These are phyloP conservation scores for Orycteropus afer DNA, from an alignment of 2,113 vertebrate species.

Conservation along the genomic window DNA sequence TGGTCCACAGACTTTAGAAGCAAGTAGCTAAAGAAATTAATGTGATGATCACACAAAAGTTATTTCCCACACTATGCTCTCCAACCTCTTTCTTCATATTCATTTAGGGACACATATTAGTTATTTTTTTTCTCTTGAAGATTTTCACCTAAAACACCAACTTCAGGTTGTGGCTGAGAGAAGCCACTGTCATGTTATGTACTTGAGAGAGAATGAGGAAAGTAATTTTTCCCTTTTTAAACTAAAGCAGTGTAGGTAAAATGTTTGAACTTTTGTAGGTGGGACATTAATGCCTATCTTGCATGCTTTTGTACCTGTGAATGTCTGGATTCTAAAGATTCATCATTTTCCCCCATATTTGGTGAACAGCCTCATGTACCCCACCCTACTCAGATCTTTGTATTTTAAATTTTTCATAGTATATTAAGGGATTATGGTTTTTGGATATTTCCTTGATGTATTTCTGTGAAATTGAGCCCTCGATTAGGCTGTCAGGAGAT, in stretches of 20 bases:
- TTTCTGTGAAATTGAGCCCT: conserved; percentile 33
- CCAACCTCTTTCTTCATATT: neutral
- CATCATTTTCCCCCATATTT: conserved; percentile 40
- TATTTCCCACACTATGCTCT: neutral
- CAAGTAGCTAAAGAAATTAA: conserved; percentile 58
- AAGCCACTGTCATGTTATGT: neutral
- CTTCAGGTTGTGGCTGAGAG: neutral
- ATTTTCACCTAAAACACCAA: conserved; percentile 47
- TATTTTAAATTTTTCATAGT: conserved; percentile 33
- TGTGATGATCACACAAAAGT: conserved; percentile 28
- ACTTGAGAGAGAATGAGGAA: conserved; percentile 28
- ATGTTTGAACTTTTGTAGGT: conserved; percentile 41
- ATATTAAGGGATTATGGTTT: conserved; percentile 11
- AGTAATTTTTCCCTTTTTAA: conserved; percentile 48
- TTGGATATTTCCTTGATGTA: conserved; percentile 45
- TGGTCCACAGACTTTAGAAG: conserved; percentile 32
- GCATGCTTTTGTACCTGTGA: conserved; percentile 49
- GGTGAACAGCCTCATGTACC: conserved; percentile 37
- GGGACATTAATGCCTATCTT: neutral
- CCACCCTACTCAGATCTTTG: conserved; percentile 24
- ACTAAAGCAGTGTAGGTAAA: conserved; percentile 19
- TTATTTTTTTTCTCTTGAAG: conserved; percentile 33
- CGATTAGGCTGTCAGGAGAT: conserved; percentile 46
- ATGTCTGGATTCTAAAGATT: conserved; percentile 35
- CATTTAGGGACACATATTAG: neutral